Percentiles rank a stretch among this genome's conserved stretches.
Conservation (phyloP, 1,140 invertebrate species). For the Phenacoccus solenopsis region DNA sequence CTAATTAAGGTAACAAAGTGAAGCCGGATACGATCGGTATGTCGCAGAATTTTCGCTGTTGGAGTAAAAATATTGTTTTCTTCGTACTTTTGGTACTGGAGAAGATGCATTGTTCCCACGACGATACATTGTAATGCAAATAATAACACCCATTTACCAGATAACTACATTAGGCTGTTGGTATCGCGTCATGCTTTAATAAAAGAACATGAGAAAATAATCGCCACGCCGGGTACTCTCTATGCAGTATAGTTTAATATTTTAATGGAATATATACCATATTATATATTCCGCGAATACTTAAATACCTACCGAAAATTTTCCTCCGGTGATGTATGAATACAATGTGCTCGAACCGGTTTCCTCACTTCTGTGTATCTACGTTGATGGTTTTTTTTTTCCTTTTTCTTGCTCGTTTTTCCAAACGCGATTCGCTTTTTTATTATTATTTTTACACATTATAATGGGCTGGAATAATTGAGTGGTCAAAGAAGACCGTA, state of each 20-base stretch:
- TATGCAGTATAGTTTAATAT: constrained; percentile 15
- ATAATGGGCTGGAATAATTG: not conserved
- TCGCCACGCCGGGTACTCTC: not conserved
- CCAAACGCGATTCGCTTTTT: not conserved
- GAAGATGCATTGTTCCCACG: not conserved
- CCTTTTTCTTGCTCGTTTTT: not conserved
- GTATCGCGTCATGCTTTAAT: constrained; percentile 14
- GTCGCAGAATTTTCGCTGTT: not conserved
- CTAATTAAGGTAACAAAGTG: too few relatives aligned
- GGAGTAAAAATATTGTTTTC: not conserved
- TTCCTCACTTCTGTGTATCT: not conserved
- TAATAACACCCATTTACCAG: constrained; percentile 11
- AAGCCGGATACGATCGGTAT: not conserved
- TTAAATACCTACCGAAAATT: constrained; percentile 1
- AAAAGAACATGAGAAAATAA: constrained; percentile 18
- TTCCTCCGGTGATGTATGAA: not conserved
- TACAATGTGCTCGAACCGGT: not conserved
- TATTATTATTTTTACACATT: not conserved
- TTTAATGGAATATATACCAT: constrained; percentile 11
- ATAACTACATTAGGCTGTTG: not conserved
- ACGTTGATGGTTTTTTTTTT: not conserved
- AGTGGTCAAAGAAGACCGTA: not conserved
- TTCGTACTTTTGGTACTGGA: not conserved
- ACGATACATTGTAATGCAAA: constrained; percentile 14
- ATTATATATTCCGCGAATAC: constrained; percentile 6